Conservation (phyloP, 2,113 vertebrate species). For the Pelmatolapia mariae region DNA sequence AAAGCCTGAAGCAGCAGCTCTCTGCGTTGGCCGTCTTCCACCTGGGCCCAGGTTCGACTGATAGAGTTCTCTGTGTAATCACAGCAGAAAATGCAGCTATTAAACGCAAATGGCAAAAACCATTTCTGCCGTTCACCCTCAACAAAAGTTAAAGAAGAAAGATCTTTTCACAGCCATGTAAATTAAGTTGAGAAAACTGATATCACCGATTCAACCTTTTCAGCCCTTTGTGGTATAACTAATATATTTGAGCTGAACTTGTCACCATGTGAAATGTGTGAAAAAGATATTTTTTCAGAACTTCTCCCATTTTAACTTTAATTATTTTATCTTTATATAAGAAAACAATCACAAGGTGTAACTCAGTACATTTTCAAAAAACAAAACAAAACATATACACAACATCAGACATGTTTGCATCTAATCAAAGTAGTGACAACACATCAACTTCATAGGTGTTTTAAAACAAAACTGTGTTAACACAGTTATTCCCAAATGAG, state of each 20-base stretch:
- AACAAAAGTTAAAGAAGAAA: not conserved
- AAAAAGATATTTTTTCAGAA: not conserved
- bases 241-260: not conserved
- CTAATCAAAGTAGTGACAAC: not conserved
- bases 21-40: slow-evolving; percentile 48
- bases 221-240: not conserved
- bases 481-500: not conserved
- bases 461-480: not conserved
- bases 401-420: not conserved
- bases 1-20: slow-evolving; percentile 66
- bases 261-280: not conserved
- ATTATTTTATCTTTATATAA: not conserved
- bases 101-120: accelerated
- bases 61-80: slow-evolving; percentile 54
- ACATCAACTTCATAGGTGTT: not conserved
- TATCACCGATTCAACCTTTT: not conserved
- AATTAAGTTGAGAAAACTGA: not conserved
- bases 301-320: not conserved
- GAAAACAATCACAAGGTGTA: not conserved
- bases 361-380: not conserved
- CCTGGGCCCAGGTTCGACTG: slow-evolving; percentile 31
- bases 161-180: not conserved
- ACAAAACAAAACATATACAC: not conserved
- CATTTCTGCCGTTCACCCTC: not conserved
- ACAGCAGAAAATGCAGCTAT: not conserved